Conservation (phyloP, 2,797 vertebrate genomes). For the Melanitta fusca region DNA sequence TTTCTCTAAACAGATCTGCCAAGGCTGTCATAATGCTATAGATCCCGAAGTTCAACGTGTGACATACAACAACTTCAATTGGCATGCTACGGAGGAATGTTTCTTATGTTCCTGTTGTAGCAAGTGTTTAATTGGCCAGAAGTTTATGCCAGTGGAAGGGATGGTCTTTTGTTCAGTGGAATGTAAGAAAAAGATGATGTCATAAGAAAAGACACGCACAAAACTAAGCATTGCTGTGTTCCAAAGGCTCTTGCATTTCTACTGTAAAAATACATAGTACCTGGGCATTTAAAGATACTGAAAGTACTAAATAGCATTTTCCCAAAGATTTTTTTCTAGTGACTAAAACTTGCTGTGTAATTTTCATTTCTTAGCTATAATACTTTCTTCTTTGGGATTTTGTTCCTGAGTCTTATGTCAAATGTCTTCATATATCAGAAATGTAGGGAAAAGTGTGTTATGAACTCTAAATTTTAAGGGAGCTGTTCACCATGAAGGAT, state of each 20-base stretch:
- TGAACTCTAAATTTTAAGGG: background rate
- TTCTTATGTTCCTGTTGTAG: slow-evolving; percentile 94
- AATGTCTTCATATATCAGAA: background rate
- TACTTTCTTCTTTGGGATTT: background rate
- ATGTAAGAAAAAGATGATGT: slow-evolving; percentile 92
- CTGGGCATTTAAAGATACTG: slow-evolving; percentile 46
- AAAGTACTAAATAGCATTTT: slow-evolving; percentile 51
- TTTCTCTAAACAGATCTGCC: slow-evolving; percentile 83
- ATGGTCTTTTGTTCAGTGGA: slow-evolving; percentile 94
- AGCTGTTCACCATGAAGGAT: background rate
- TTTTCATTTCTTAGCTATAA: background rate
- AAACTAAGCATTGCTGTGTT: slow-evolving; percentile 30
- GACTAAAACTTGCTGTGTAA: background rate
- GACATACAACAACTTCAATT: slow-evolving; percentile 92
- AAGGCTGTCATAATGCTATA: slow-evolving; percentile 88
- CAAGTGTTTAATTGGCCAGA: slow-evolving; percentile 91
- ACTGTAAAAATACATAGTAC: slow-evolving; percentile 51
- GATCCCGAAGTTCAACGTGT: slow-evolving; percentile 95
- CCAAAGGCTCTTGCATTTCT: slow-evolving; percentile 74
- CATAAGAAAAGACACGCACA: slow-evolving; percentile 43
- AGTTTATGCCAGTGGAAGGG: slow-evolving; percentile 92
- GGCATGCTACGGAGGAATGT: slow-evolving; percentile 90
- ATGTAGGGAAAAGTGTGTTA: background rate
- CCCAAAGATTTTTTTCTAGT: slow-evolving; percentile 57
- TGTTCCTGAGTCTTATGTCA: background rate